phyloP scores from a whole-genome alignment of 1,140 invertebrate species.

The Apis laboriosa region DNA sequence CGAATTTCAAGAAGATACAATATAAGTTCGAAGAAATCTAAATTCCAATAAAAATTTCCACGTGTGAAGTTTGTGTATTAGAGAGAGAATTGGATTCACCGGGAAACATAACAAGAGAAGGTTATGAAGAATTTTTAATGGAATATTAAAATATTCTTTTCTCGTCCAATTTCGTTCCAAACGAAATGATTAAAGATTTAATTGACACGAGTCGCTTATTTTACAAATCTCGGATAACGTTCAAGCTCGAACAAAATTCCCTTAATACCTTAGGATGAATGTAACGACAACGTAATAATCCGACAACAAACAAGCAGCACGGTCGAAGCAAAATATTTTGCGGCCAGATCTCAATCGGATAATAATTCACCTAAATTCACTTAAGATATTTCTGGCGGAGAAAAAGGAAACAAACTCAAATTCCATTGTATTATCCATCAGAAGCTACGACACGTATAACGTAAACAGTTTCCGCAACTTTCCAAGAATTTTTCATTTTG shows the following conservation, averaged over 20 bases:
- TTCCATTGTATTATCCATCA: not conserved
- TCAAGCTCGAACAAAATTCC: not conserved
- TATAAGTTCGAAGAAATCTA: no score
- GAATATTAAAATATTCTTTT: no score
- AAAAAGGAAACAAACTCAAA: not conserved
- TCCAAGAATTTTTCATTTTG: constrained; percentile 18
- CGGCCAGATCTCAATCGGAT: not conserved
- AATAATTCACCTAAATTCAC: not conserved
- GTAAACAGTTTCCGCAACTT: not conserved
- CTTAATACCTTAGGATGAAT: not conserved
- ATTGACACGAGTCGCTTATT: not conserved
- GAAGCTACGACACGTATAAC: no score
- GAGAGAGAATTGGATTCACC: no score
- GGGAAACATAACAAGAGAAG: no score
- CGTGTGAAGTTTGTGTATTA: no score
- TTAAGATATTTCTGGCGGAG: not conserved
- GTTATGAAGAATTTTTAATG: no score
- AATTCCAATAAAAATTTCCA: no score
- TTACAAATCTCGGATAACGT: no score
- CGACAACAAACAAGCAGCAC: not conserved
- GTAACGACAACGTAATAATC: not conserved
- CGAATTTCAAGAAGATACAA: no score
- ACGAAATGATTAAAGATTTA: not conserved
- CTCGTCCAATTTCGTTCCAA: not conserved
- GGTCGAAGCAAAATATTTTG: not conserved